Evolutionary conservation across 2,113 vertebrate species (phyloP).

Genomic region (Pedionomus torquatus): DNA sequence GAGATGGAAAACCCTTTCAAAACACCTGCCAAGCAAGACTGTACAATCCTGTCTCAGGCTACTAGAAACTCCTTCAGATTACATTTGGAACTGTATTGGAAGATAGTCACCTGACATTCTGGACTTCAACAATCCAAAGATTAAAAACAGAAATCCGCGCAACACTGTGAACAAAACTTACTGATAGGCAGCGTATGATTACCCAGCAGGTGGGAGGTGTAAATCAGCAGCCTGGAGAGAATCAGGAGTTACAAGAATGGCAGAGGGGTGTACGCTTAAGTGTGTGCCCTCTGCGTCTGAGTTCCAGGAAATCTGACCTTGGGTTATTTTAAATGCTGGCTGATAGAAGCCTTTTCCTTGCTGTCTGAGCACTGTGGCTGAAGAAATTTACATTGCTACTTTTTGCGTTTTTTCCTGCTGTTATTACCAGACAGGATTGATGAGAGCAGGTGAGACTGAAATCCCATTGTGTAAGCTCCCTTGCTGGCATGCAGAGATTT

Average conservation of each 20-base stretch:
- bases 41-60: not conserved
- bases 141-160: not conserved
- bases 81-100: not conserved
- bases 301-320: conserved; percentile 31
- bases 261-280: not conserved
- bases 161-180: not conserved
- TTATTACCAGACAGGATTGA: not conserved
- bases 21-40: not conserved
- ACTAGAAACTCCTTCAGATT: not conserved
- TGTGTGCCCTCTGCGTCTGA: not conserved
- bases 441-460: not conserved
- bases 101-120: not conserved
- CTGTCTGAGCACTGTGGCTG: not conserved
- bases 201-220: conserved; percentile 40
- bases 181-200: not conserved
- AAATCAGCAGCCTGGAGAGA: conserved; percentile 41
- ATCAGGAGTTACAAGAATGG: not conserved
- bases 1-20: not conserved
- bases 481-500: not conserved
- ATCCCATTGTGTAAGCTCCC: not conserved
- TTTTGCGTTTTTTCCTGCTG: not conserved
- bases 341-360: not conserved
- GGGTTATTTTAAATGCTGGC: conserved; percentile 37
- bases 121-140: not conserved
- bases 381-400: not conserved